A percentile compares a stretch with the other conserved stretches of the same genome.
Conservation (phyloP, 1,140 invertebrate genomes). For the Zaprionus vittiger region DNA sequence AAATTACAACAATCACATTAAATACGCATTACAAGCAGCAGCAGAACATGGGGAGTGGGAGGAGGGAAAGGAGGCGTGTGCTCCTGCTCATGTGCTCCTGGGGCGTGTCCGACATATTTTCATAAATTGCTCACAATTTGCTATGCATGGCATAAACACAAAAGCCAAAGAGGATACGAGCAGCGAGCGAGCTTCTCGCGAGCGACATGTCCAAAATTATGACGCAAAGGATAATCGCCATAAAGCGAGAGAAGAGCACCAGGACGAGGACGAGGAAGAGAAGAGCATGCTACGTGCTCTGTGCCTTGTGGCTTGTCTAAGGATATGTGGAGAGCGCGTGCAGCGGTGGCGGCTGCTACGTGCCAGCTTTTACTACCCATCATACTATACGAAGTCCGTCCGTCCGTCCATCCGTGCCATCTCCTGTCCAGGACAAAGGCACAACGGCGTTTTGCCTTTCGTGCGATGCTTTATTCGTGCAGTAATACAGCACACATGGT, state of each 20-base stretch:
- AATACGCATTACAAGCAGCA: slow-evolving; percentile 24
- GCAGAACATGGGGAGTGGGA: background rate
- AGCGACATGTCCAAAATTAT: slow-evolving; percentile 68
- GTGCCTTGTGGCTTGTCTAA: slow-evolving; percentile 13
- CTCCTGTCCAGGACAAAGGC: background rate
- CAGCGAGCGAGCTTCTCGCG: slow-evolving; percentile 37
- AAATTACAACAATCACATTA: slow-evolving; percentile 83
- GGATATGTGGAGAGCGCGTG: slow-evolving; percentile 17
- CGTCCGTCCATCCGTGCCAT: background rate
- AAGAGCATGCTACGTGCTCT: background rate
- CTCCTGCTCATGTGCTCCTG: slow-evolving; percentile 1
- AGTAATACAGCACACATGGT: slow-evolving; percentile 13
- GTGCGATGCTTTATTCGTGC: slow-evolving; percentile 58
- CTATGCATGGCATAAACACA: slow-evolving; percentile 66
- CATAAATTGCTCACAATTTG: slow-evolving; percentile 81
- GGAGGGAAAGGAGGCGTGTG: background rate
- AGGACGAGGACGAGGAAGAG: background rate
- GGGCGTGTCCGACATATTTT: slow-evolving; percentile 59
- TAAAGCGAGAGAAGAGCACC: slow-evolving; percentile 32
- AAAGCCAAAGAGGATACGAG: slow-evolving; percentile 43
- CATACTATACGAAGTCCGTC: background rate
- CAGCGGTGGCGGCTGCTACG: slow-evolving; percentile 7
- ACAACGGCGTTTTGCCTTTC: background rate
- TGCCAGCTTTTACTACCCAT: slow-evolving; percentile 13
- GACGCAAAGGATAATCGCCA: slow-evolving; percentile 67